Percentiles rank a stretch among this genome's conserved stretches.
phyloP scores from a whole-genome alignment of 2,888 invertebrate genomes.

The Lepetodrilus schrolli region DNA sequence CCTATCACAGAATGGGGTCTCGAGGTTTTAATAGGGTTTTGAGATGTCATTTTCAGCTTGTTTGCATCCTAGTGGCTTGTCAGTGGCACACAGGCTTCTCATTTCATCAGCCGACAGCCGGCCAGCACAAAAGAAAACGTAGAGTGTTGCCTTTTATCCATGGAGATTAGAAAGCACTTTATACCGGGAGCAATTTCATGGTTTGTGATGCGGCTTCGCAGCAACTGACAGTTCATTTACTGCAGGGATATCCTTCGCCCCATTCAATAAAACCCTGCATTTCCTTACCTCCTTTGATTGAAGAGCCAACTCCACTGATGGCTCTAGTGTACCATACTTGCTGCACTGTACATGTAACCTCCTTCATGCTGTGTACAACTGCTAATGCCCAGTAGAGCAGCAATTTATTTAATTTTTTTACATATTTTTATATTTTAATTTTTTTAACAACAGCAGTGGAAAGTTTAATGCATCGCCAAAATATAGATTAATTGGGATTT shows the following conservation, averaged over 20 bases:
- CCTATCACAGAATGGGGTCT: neutral
- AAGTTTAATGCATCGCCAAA: too few species aligned
- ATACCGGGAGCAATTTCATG: neutral
- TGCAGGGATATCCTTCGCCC: neutral
- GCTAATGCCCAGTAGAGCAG: too few species aligned
- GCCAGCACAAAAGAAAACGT: neutral
- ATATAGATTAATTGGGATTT: too few species aligned
- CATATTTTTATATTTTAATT: too few species aligned
- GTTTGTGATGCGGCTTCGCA: neutral
- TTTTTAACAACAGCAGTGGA: too few species aligned
- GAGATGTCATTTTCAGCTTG: conserved; percentile 13
- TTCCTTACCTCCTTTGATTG: neutral
- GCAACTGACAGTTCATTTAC: neutral
- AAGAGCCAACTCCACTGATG: too few species aligned
- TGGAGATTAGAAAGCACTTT: neutral
- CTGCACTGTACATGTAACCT: neutral
- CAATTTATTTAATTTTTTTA: too few species aligned
- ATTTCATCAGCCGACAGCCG: neutral
- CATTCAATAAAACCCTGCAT: neutral
- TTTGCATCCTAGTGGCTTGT: conserved; percentile 1
- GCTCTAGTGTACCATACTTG: neutral
- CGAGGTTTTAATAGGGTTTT: conserved; percentile 4
- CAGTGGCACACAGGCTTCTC: neutral
- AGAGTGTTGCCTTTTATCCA: neutral
- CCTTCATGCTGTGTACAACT: neutral